Percentiles rank a stretch among this genome's conserved stretches.
phyloP scores from a whole-genome alignment of 2,888 invertebrate genomes.

The Amphipyra tragopoginis region DNA sequence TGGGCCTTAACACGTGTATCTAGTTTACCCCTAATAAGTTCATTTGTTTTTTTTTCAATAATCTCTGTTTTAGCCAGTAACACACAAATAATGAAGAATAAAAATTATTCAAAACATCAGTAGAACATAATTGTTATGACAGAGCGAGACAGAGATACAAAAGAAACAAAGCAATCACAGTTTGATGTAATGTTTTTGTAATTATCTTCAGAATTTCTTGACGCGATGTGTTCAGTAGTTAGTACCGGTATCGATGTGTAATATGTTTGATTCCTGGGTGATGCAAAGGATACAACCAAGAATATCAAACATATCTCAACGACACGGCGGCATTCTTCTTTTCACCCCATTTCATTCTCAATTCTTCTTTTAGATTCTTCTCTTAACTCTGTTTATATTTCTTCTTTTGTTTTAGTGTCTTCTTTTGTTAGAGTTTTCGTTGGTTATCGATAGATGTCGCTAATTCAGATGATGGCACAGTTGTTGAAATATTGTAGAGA shows the following conservation, averaged over 20 bases:
- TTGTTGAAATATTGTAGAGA: too few species aligned
- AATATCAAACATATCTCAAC: conserved; percentile 99
- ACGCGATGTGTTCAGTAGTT: conserved; percentile 32
- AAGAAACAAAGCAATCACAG: background rate
- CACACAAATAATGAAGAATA: background rate
- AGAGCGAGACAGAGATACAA: background rate
- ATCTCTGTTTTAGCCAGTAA: background rate
- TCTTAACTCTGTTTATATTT: conserved; percentile 7
- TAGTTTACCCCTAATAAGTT: too few species aligned
- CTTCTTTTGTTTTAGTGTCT: conserved; percentile 32
- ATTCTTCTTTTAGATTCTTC: conserved; percentile 37
- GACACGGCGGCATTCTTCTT: conserved; percentile 68
- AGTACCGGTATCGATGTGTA: conserved; percentile 92
- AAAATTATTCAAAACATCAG: too few species aligned
- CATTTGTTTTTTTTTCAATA: too few species aligned
- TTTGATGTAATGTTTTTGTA: background rate
- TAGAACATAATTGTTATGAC: too few species aligned
- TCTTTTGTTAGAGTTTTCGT: background rate
- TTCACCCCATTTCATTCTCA: conserved; percentile 29
- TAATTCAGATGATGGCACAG: background rate
- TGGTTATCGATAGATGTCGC: background rate
- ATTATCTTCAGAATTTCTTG: conserved; percentile 29
- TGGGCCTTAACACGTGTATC: too few species aligned
- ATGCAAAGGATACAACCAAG: conserved; percentile 98
- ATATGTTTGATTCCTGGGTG: conserved; percentile 99